Evolutionary conservation across 2,797 vertebrate genomes (phyloP).

Genomic region (Cyclopterus lumpus): DNA sequence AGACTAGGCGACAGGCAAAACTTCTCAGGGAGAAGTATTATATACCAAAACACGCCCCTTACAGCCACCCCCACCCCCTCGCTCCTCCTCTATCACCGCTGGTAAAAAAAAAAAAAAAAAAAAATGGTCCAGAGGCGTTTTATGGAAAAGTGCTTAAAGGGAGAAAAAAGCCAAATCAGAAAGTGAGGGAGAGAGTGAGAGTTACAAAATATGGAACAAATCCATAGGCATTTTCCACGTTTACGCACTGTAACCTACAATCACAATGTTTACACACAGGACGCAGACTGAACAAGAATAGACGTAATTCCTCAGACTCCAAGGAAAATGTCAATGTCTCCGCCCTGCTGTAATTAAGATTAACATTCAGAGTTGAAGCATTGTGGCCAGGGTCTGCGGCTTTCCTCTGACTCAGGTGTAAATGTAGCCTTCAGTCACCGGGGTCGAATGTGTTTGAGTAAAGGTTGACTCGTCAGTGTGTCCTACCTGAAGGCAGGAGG

Average conservation of each 20-base stretch:
- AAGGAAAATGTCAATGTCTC: slow-evolving; percentile 72
- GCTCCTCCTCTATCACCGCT: slow-evolving; percentile 77
- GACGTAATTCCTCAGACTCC: slow-evolving; percentile 72
- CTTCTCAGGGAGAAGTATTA: slow-evolving; percentile 88
- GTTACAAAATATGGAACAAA: slow-evolving; percentile 68
- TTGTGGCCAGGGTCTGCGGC: slow-evolving; percentile 45
- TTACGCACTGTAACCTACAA: slow-evolving; percentile 76
- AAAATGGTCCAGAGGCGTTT: slow-evolving; percentile 66
- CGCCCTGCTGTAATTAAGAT: slow-evolving; percentile 69
- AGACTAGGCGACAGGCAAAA: slow-evolving; percentile 92
- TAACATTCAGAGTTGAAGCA: slow-evolving; percentile 48
- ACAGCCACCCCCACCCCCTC: slow-evolving; percentile 69
- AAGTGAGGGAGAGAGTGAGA: slow-evolving; percentile 47
- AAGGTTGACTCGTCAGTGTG: not conserved
- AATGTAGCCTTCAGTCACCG: slow-evolving; percentile 30
- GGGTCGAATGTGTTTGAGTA: slow-evolving; percentile 46
- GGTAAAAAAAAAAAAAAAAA: slow-evolving; percentile 36
- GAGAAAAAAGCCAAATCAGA: slow-evolving; percentile 41
- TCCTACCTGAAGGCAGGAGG: not conserved
- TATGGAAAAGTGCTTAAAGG: slow-evolving; percentile 77
- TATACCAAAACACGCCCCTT: slow-evolving; percentile 89
- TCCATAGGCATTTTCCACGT: slow-evolving; percentile 77
- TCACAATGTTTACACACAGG: slow-evolving; percentile 75
- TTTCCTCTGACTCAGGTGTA: slow-evolving; percentile 55
- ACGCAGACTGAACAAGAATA: slow-evolving; percentile 70